Percentiles rank a stretch among this genome's conserved stretches.
phyloP scores from a whole-genome alignment of 2,113 vertebrate species.

The Campylorhamphus procurvoides region DNA sequence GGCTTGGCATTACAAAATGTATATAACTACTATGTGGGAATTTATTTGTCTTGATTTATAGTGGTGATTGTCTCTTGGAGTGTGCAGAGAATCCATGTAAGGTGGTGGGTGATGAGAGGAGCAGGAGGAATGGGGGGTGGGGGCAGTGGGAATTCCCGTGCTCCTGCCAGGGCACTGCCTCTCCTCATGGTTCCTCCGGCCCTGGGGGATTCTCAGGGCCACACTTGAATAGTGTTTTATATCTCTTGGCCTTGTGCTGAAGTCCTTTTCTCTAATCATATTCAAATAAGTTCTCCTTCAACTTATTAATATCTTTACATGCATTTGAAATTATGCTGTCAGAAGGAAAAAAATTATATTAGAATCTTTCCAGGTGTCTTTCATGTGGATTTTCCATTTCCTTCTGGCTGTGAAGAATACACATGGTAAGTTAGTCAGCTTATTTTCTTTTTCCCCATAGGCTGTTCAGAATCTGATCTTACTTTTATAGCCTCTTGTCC shows the following conservation, averaged over 20 bases:
- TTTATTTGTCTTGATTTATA: not conserved
- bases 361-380: not conserved
- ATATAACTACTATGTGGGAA: not conserved
- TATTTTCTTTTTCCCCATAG: not conserved
- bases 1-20: not conserved
- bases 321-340: not conserved
- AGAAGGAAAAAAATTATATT: not conserved
- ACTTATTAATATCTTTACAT: not conserved
- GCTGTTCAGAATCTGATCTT: not conserved
- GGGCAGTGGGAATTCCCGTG: not conserved
- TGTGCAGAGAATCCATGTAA: not conserved
- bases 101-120: not conserved
- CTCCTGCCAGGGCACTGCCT: not conserved
- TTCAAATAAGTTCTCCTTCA: not conserved
- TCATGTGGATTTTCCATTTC: not conserved
- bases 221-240: not conserved
- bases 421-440: not conserved
- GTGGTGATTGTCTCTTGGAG: not conserved
- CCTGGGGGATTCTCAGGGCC: not conserved
- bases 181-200: not conserved
- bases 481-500: not conserved
- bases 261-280: not conserved
- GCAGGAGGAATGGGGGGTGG: fast-evolving
- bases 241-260: not conserved
- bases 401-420: not conserved